Evolutionary conservation across 2,888 invertebrate species (phyloP).

Genomic region (Harpalus rufipes): DNA sequence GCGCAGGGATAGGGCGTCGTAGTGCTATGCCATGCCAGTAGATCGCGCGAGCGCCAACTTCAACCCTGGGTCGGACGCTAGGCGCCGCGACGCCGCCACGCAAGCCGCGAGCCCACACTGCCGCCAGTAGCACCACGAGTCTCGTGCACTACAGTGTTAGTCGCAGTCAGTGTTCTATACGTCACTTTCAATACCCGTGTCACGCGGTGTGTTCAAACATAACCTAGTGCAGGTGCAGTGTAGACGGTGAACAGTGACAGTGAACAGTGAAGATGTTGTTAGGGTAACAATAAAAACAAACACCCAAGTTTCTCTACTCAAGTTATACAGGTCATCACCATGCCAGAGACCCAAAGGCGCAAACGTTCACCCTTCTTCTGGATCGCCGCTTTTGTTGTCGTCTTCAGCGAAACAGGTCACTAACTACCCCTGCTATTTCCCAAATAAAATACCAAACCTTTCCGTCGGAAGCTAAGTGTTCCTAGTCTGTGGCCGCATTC

Average conservation of each 20-base stretch:
- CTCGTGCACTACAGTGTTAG: conserved; percentile 1
- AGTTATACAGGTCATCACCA: conserved; percentile 40
- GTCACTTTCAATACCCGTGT: background rate
- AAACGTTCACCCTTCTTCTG: conserved; percentile 59
- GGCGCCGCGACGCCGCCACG: conserved; percentile 40
- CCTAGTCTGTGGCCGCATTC: conserved; percentile 29
- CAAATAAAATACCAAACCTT: background rate
- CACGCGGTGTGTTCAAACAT: background rate
- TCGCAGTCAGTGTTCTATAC: background rate
- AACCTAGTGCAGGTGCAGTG: background rate
- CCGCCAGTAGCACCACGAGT: conserved; percentile 64
- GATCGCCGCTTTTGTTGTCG: conserved; percentile 52
- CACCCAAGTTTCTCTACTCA: background rate
- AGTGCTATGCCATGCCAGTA: conserved; percentile 39
- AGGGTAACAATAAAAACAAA: conserved; percentile 8
- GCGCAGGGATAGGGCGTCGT: conserved; percentile 43
- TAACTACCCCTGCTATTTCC: conserved; percentile 18
- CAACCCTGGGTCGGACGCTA: conserved; percentile 16
- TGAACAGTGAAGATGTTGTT: conserved; percentile 32
- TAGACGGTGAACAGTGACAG: conserved; percentile 8
- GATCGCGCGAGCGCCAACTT: conserved; percentile 53
- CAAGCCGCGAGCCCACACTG: conserved; percentile 56
- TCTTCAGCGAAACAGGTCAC: conserved; percentile 66
- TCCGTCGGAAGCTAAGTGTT: conserved; percentile 16
- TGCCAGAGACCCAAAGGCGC: conserved; percentile 25